A percentile compares a stretch with the other conserved stretches of the same genome.
Conservation (phyloP, 2,797 vertebrate species). For the Amazonetta brasiliensis region DNA sequence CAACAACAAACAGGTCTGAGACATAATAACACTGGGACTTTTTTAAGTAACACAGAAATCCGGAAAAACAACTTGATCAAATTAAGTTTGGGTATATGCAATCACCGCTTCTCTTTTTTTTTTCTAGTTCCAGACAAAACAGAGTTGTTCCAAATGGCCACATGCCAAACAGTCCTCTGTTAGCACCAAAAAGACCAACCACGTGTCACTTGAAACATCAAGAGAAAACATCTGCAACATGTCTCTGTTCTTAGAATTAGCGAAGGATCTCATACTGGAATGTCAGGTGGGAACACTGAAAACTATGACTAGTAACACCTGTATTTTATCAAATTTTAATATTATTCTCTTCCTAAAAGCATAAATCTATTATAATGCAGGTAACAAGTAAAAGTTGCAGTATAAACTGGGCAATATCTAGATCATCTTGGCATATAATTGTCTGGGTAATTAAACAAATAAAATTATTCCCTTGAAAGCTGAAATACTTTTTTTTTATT, state of each 20-base stretch:
- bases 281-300: background rate
- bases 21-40: background rate
- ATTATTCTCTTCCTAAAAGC: background rate
- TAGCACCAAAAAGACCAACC: background rate
- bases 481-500: background rate
- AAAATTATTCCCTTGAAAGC: background rate
- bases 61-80: background rate
- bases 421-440: background rate
- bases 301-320: background rate
- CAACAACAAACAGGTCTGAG: background rate
- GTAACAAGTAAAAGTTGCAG: background rate
- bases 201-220: background rate
- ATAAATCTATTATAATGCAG: background rate
- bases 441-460: background rate
- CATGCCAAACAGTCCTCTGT: background rate
- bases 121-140: background rate
- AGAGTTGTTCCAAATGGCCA: background rate
- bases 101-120: background rate
- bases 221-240: background rate
- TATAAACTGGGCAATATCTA: background rate
- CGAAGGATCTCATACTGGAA: background rate
- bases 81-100: background rate
- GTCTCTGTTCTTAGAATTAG: background rate
- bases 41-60: background rate
- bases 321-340: background rate